These are phyloP conservation scores for Apodemus agrarius DNA, from an alignment of 2,797 vertebrate species.

Conservation along the genomic window DNA sequence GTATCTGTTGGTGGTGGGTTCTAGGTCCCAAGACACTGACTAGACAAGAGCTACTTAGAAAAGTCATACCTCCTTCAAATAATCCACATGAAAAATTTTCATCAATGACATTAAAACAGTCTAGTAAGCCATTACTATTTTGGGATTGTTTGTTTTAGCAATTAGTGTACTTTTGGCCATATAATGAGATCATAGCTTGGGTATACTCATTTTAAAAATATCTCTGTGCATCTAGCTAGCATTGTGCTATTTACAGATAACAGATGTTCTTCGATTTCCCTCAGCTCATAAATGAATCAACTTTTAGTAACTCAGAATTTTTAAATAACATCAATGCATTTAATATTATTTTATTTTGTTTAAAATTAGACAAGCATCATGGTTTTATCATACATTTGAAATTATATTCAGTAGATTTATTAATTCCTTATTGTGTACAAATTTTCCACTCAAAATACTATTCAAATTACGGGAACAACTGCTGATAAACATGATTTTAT, in stretches of 20 bases:
- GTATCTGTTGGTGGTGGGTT: background rate
- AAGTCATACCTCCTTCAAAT: background rate
- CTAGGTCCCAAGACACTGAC: background rate
- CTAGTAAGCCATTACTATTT: background rate
- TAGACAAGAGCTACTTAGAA: background rate
- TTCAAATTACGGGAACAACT: background rate
- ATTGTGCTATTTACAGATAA: background rate
- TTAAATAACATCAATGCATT: background rate
- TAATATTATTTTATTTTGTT: background rate
- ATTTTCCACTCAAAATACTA: background rate
- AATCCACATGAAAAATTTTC: background rate
- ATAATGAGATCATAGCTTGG: background rate
- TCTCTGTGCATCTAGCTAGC: background rate
- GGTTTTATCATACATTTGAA: background rate
- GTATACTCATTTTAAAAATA: background rate
- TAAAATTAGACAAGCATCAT: background rate
- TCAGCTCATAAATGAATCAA: background rate
- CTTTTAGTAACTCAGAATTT: background rate
- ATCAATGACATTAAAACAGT: background rate
- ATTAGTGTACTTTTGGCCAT: background rate
- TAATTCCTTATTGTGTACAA: background rate
- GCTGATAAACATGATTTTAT: background rate
- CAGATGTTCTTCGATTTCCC: background rate
- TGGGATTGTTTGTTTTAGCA: background rate
- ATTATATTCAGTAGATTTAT: background rate